Conservation (phyloP, 1,140 invertebrate genomes). For the Plodia interpunctella region DNA sequence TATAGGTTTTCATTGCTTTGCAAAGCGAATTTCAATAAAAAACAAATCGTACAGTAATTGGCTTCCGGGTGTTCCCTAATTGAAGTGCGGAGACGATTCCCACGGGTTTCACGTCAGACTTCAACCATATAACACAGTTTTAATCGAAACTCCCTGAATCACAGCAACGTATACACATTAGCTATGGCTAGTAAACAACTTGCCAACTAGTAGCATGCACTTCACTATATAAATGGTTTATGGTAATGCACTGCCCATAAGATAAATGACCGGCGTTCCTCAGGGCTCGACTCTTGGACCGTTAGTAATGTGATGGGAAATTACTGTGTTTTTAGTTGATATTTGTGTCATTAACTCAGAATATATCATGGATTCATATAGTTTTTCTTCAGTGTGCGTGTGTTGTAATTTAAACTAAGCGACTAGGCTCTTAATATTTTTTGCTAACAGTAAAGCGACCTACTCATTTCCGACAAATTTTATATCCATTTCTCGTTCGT, state of each 20-base stretch:
- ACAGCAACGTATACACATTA: neutral
- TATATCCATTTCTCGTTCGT: neutral
- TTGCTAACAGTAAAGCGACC: no score
- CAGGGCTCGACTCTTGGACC: neutral
- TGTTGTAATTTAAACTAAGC: no score
- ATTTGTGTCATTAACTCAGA: neutral
- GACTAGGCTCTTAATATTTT: no score
- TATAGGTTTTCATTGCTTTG: constrained; percentile 17
- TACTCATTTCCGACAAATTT: neutral
- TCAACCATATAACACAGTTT: constrained; percentile 30
- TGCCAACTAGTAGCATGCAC: constrained; percentile 1
- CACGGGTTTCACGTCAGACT: constrained; percentile 48
- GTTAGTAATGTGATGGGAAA: constrained; percentile 3
- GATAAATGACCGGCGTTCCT: neutral
- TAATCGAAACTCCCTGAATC: constrained; percentile 55
- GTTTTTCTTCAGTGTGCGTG: no score
- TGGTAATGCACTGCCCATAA: constrained; percentile 1
- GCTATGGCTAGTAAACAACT: neutral
- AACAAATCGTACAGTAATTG: constrained; percentile 58
- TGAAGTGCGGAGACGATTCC: constrained; percentile 54
- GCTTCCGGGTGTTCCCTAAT: constrained; percentile 58
- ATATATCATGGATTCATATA: no score
- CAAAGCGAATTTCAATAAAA: constrained; percentile 54
- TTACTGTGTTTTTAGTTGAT: neutral
- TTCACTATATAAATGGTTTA: constrained; percentile 3